Base-by-base conservation (phyloP, 92 coral and sea anemone genomes). In the Blastomussa wellsi region DNA sequence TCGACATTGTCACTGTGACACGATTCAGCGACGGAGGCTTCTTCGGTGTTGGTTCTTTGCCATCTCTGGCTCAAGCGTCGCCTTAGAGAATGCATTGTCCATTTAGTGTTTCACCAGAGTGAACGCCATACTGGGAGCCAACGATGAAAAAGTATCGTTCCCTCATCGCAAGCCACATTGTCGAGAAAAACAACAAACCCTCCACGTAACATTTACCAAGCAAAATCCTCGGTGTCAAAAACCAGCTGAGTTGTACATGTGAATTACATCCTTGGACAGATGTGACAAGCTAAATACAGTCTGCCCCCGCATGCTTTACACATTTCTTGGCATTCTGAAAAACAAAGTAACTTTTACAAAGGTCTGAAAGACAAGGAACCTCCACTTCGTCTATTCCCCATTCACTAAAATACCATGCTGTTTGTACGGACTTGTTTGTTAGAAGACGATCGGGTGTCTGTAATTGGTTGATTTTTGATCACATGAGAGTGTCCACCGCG, bases 21-120 rank as follows among this genome's bases (percentile, higher is more conserved):
- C 39, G 90, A 83, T 53, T 85, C 92, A 77, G 83, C 79, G 79
- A 79, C 88, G 26, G 71, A 33, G 57, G 24, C 38, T 26, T 53
- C 89, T 22, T 44, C 28, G 24, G 15, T 68, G 32, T 76, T 80
- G 29, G 74, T 71, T 77, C 74, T 86, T 41, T 86, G 89, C 89
- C 89, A 67, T 86, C 88, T 89, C 49, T 81, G 89, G 76, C 86
- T 72, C 47, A 89, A 82, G 10, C 92, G 92, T 49, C 86, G 53
- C 85, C 79, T 89, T 37, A 89, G 84, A 53, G 89, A 89, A 49
- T 80, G 74, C 92, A 89, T 89, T 81, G 72, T 83, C 47, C 49
- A 74, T 47, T 74, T 64, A 83, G 16, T 60, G 55, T 72, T 57
- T 74, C n/a, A 62, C 39, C 19, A 62, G 73, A 75, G 38, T 83